Evolutionary conservation across 2,797 vertebrate genomes (phyloP).

Genomic region (Rhinogobio ventralis): DNA sequence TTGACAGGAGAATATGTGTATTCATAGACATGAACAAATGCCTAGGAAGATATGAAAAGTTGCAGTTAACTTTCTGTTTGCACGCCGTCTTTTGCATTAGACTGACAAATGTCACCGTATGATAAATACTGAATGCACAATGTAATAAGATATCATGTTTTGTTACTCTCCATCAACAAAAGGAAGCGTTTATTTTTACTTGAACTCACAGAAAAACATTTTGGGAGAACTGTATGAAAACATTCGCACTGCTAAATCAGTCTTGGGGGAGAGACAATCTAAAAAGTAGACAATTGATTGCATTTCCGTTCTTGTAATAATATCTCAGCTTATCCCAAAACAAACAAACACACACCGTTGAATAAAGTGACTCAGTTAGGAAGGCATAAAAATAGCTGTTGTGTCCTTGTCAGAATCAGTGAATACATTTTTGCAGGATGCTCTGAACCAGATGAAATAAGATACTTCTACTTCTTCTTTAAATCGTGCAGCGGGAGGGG

Average conservation of each 20-base stretch:
- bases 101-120: conserved; percentile 18
- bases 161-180: conserved; percentile 13
- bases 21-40: conserved; percentile 26
- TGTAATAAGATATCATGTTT: conserved; percentile 30
- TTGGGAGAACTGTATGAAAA: background rate
- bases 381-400: conserved; percentile 39
- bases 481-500: background rate
- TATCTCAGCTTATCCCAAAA: conserved; percentile 64
- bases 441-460: conserved; percentile 51
- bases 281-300: conserved; percentile 22
- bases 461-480: conserved; percentile 45
- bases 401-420: conserved; percentile 36
- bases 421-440: conserved; percentile 46
- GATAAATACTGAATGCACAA: conserved; percentile 6
- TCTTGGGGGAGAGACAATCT: background rate
- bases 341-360: conserved; percentile 38
- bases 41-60: conserved; percentile 36
- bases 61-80: conserved; percentile 8
- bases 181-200: background rate
- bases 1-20: conserved; percentile 26
- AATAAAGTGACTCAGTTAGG: conserved; percentile 47
- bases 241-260: background rate
- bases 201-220: conserved; percentile 7
- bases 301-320: conserved; percentile 52
- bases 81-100: background rate